These are phyloP conservation scores for Motacilla alba DNA, from an alignment of 2,113 vertebrate genomes.

Conservation along the genomic window DNA sequence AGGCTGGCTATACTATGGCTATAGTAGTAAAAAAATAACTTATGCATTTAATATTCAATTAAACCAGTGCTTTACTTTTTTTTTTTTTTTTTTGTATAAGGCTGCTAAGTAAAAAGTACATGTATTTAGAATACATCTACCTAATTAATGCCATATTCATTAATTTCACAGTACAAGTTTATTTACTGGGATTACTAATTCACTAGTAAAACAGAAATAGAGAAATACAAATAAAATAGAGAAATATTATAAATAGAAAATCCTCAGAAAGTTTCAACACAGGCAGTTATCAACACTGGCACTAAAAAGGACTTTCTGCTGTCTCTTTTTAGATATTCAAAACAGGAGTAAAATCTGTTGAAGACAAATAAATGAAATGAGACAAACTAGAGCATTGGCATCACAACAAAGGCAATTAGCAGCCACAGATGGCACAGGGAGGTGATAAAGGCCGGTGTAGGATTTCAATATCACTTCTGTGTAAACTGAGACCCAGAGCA, in stretches of 20 bases:
- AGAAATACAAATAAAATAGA: not conserved
- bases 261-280: not conserved
- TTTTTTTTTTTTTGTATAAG: not conserved
- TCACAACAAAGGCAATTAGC: not conserved
- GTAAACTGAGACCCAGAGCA: not conserved
- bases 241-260: not conserved
- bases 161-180: not conserved
- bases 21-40: not conserved
- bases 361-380: not conserved
- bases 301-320: not conserved
- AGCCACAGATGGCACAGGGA: accelerated
- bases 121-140: not conserved
- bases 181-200: not conserved
- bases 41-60: not conserved
- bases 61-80: not conserved
- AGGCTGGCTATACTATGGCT: accelerated
- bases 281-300: not conserved
- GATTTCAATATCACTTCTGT: not conserved
- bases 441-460: not conserved
- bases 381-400: not conserved
- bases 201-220: not conserved
- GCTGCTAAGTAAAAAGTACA: not conserved
- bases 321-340: not conserved
- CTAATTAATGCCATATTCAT: not conserved
- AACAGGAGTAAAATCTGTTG: not conserved